Evolutionary conservation across 2,888 invertebrate species (phyloP), one percentile per base, ranked within the genome.

Genomic region (Chaitophorus viminalis): DNA sequence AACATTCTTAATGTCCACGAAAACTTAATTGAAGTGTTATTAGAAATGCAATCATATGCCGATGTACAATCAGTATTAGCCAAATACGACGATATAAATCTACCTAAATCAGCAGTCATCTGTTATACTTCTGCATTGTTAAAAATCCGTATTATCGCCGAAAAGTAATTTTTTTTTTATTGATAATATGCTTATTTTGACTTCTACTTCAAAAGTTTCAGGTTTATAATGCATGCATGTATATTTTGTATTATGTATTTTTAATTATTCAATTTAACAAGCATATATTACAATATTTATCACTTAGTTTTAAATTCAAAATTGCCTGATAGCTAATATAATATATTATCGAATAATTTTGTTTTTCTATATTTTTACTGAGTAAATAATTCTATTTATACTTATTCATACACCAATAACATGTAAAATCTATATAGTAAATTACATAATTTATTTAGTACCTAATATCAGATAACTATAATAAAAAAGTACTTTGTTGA

Each of bases 41-140:
- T 99, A 88, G 99, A 99, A 92, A 96, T 98, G 94, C 98, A 98
- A 92, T 97, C 97, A 0, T 99, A 98, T 92, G 97, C 98, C 6
- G 99, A 99, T 92, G 99, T 97, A 78, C 98, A 98, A 92, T 96
- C 97, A 68, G 96, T 98, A 31, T 92, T 98, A 89, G 96, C 97
- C 31, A 96, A 97, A 92, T 96, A 97, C 92, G 99, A 98, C 92
- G 99, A 99, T 92, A 97, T 97, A 90, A 96, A 96, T 90, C 92
- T 97, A 91, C 98, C 98, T 83, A 98, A 98, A 92, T 98, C 98
- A 74, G 99, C 99, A 70, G 95, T 97, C 65, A 96, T 98, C 91
- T 96, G 97, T 92, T 99, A 98, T 92, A 98, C 98, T 88, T 96
- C 98, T 33, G 99, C 99, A 33, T 92, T 99, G 90, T 93, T 99